phyloP scores from a whole-genome alignment of 2,888 invertebrate genomes.

The Clusia tigrina region DNA sequence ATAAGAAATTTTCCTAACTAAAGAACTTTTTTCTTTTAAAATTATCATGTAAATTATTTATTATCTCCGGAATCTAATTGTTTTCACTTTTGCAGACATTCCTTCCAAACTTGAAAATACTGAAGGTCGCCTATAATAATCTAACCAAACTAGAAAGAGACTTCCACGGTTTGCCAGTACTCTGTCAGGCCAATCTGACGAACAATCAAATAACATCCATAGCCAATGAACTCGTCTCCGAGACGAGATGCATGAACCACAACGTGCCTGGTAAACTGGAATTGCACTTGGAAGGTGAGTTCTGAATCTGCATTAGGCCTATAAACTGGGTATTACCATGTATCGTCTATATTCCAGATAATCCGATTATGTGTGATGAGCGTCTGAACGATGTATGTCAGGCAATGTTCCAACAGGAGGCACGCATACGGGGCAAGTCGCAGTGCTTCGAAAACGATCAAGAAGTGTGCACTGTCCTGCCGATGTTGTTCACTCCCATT shows the following conservation, averaged over 20 bases:
- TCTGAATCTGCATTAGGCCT: too few relatives aligned
- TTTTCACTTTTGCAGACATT: conserved; percentile 77
- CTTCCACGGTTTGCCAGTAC: conserved; percentile 81
- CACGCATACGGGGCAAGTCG: conserved; percentile 75
- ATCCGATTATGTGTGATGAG: conserved; percentile 82
- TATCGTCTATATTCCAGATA: too few relatives aligned
- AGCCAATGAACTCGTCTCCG: conserved; percentile 78
- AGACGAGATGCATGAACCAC: conserved; percentile 81
- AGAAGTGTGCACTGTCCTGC: conserved; percentile 61
- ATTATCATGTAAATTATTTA: too few relatives aligned
- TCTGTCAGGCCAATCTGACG: conserved; percentile 82
- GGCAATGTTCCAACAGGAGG: conserved; percentile 75
- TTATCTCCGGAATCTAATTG: conserved; percentile 14
- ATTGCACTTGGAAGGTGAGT: conserved; percentile 81
- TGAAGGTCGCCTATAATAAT: conserved; percentile 80
- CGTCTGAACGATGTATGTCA: conserved; percentile 73
- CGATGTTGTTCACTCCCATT: conserved; percentile 49
- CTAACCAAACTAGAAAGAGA: conserved; percentile 79
- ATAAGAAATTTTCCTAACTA: too few relatives aligned
- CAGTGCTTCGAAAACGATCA: conserved; percentile 66
- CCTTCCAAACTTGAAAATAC: conserved; percentile 77
- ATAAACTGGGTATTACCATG: too few relatives aligned
- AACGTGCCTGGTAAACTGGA: conserved; percentile 74
- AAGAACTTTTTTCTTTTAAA: too few relatives aligned
- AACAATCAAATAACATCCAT: conserved; percentile 78